phyloP scores from a whole-genome alignment of 2,888 invertebrate genomes.

The Drosophila formosana region DNA sequence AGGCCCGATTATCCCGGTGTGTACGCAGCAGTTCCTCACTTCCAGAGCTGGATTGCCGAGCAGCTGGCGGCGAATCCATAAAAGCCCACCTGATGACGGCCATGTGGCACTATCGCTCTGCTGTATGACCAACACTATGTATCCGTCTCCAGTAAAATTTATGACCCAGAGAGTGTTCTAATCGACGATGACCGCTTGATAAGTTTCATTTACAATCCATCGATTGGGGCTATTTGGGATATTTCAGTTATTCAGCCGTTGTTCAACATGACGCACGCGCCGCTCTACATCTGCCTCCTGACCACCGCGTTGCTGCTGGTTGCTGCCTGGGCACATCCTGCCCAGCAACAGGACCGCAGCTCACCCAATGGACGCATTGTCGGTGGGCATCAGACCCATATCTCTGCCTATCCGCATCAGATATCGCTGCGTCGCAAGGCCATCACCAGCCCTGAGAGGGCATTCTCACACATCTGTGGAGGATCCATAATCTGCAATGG shows the following conservation, averaged over 20 bases:
- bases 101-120: slow-evolving; percentile 31
- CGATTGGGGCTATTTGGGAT: slow-evolving; percentile 1
- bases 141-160: slow-evolving; percentile 50
- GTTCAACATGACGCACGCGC: slow-evolving; percentile 52
- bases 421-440: slow-evolving; percentile 73
- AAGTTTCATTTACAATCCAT: slow-evolving; percentile 36
- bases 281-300: slow-evolving; percentile 39
- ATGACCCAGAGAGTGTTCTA: slow-evolving; percentile 25
- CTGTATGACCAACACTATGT: slow-evolving; percentile 22
- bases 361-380: slow-evolving; percentile 73
- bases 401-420: slow-evolving; percentile 74
- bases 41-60: slow-evolving; percentile 60
- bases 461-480: slow-evolving; percentile 76
- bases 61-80: slow-evolving; percentile 22
- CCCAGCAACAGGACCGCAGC: slow-evolving; percentile 33
- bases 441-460: slow-evolving; percentile 36
- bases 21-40: slow-evolving; percentile 63
- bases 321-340: slow-evolving; percentile 35
- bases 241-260: slow-evolving; percentile 35
- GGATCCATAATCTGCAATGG: slow-evolving; percentile 69
- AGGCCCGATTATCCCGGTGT: slow-evolving; percentile 67
- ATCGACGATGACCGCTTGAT: slow-evolving; percentile 45
- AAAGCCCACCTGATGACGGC: slow-evolving; percentile 9
- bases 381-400: slow-evolving; percentile 68
- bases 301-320: slow-evolving; percentile 3